Percentiles rank a stretch among this genome's conserved stretches.
These are phyloP conservation scores for Telenomus remus DNA, from an alignment of 1,140 invertebrate species.

Conservation along the genomic window DNA sequence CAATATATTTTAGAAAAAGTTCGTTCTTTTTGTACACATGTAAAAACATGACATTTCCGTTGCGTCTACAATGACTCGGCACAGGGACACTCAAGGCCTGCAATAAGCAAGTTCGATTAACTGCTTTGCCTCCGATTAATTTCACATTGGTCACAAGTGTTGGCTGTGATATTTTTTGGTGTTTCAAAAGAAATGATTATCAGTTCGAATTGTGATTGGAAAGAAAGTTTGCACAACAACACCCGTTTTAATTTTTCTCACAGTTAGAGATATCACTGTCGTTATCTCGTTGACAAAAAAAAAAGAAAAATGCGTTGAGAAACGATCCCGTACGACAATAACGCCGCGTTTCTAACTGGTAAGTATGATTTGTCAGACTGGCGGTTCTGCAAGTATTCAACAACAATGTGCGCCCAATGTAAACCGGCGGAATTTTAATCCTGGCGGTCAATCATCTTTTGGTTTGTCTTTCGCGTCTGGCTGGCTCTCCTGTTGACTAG, in stretches of 20 bases:
- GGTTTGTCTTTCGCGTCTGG: conserved; percentile 61
- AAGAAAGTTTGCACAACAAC: background rate
- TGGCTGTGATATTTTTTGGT: too few relatives aligned
- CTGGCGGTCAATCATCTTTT: conserved; percentile 71
- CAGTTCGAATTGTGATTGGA: conserved; percentile 16
- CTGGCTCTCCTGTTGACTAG: conserved; percentile 72
- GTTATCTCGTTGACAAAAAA: background rate
- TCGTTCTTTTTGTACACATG: conserved; percentile 64
- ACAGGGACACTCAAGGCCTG: conserved; percentile 58
- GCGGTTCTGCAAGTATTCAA: conserved; percentile 34
- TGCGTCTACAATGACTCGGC: conserved; percentile 42
- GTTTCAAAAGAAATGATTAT: conserved; percentile 54
- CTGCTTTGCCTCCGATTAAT: conserved; percentile 49
- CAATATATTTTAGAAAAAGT: conserved; percentile 64
- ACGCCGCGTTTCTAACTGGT: conserved; percentile 4
- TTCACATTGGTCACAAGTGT: conserved; percentile 57
- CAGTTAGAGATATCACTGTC: too few relatives aligned
- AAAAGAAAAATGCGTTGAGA: conserved; percentile 19
- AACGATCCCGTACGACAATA: background rate
- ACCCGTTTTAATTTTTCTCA: too few relatives aligned
- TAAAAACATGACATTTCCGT: conserved; percentile 65
- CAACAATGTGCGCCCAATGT: conserved; percentile 64
- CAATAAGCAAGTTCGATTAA: conserved; percentile 62
- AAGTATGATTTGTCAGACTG: conserved; percentile 7
- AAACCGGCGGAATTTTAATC: conserved; percentile 56